Percentiles rank a stretch among this genome's conserved stretches.
Evolutionary conservation across 2,113 vertebrate genomes (phyloP).

Genomic region (Urocynchramus pylzowi): DNA sequence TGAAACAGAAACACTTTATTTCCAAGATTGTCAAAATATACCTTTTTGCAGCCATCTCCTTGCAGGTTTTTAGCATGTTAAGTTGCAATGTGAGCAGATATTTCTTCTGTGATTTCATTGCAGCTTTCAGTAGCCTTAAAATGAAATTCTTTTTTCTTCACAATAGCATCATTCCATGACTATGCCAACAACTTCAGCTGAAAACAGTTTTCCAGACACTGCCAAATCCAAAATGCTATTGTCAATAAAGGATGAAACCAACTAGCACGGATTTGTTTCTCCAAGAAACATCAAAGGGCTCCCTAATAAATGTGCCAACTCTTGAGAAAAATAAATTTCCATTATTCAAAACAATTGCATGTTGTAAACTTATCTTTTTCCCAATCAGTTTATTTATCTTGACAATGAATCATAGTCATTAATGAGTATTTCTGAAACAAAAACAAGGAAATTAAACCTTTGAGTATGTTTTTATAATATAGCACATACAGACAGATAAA

Average conservation of each 20-base stretch:
- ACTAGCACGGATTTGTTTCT: neutral
- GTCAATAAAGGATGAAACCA: neutral
- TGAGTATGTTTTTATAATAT: neutral
- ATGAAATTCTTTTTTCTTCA: neutral
- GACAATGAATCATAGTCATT: neutral
- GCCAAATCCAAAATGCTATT: constrained; percentile 22
- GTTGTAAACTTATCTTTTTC: neutral
- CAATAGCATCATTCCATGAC: neutral
- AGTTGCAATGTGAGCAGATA: neutral
- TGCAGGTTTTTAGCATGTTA: neutral
- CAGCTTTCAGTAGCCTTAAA: neutral
- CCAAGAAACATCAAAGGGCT: neutral
- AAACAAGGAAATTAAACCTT: neutral
- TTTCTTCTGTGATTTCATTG: neutral
- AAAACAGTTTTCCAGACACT: neutral
- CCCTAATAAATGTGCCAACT: neutral
- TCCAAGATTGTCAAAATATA: neutral
- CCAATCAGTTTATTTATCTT: neutral
- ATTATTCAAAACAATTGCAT: neutral
- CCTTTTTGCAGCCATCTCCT: neutral
- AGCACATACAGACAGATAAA: neutral
- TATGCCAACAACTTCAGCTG: neutral
- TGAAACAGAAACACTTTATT: neutral
- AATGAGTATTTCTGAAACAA: neutral
- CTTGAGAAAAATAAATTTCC: neutral